These are phyloP conservation scores for Tiliqua scincoides DNA, from an alignment of 2,113 vertebrate genomes.

Conservation along the genomic window DNA sequence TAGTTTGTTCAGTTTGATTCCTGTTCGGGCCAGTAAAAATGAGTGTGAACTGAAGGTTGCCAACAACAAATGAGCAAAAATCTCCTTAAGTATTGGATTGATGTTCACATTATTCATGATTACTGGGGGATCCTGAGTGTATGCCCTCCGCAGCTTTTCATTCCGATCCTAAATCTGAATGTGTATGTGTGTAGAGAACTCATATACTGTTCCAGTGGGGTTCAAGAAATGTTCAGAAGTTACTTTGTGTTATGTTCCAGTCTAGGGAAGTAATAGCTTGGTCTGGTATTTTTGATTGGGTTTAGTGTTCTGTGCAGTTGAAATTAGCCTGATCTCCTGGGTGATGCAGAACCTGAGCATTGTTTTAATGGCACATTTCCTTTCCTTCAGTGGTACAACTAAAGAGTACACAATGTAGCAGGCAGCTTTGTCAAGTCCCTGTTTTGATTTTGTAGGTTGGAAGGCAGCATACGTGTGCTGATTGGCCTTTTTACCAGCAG, in stretches of 20 bases:
- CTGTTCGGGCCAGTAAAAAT: too few species aligned
- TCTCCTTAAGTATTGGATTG: too few species aligned
- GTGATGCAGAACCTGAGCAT: neutral
- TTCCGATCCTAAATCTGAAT: neutral
- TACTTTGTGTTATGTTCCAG: neutral
- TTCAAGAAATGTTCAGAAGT: neutral
- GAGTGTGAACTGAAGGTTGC: too few species aligned
- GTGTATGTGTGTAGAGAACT: neutral
- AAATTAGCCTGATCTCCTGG: neutral
- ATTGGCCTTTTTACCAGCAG: slow-evolving; percentile 88
- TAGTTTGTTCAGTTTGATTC: too few species aligned
- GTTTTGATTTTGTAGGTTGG: slow-evolving; percentile 76
- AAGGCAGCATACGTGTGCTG: slow-evolving; percentile 85
- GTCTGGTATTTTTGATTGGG: neutral
- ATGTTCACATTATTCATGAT: too few species aligned
- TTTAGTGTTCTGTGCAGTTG: neutral
- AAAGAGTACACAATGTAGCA: accelerated
- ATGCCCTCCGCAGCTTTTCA: too few species aligned
- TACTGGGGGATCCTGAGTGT: too few species aligned
- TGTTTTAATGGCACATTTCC: neutral
- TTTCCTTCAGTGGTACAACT: accelerated
- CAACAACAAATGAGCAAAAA: too few species aligned
- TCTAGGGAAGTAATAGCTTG: neutral
- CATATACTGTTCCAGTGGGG: neutral
- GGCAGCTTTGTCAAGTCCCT: neutral